Evolutionary conservation across 2,888 invertebrate species (phyloP).

Genomic region (Ctena decussata): DNA sequence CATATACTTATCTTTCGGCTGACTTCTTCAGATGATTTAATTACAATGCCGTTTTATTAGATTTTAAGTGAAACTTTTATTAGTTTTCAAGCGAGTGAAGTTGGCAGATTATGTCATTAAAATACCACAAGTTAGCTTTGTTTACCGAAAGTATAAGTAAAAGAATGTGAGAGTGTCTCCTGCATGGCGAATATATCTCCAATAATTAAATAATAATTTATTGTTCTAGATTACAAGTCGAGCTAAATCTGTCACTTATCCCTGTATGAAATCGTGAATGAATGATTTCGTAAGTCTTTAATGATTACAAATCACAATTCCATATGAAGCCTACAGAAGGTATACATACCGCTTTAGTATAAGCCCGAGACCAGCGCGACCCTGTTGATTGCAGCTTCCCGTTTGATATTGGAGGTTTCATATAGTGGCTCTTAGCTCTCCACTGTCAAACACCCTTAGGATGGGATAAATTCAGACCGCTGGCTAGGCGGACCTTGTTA

Average conservation of each 20-base stretch:
- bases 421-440: too few species aligned
- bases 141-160: constrained; percentile 53
- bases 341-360: too few species aligned
- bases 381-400: too few species aligned
- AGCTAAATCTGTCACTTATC: background rate
- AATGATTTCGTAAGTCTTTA: too few species aligned
- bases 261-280: too few species aligned
- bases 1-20: background rate
- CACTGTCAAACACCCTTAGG: too few species aligned
- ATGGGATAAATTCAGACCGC: too few species aligned
- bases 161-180: constrained; percentile 60
- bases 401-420: too few species aligned
- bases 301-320: too few species aligned
- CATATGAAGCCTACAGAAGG: too few species aligned
- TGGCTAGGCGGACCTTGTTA: too few species aligned
- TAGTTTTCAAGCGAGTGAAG: background rate
- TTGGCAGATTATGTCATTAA: constrained; percentile 43
- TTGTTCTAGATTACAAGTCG: constrained; percentile 24
- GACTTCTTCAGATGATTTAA: background rate
- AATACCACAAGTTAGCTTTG: constrained; percentile 58
- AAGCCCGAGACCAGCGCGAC: too few species aligned
- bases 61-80: background rate
- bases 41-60: background rate
- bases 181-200: constrained; percentile 49
- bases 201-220: constrained; percentile 48